A percentile compares a stretch with the other conserved stretches of the same genome.
These are phyloP conservation scores for Drosophila tsacasi DNA, from an alignment of 1,140 invertebrate genomes.

Conservation along the genomic window DNA sequence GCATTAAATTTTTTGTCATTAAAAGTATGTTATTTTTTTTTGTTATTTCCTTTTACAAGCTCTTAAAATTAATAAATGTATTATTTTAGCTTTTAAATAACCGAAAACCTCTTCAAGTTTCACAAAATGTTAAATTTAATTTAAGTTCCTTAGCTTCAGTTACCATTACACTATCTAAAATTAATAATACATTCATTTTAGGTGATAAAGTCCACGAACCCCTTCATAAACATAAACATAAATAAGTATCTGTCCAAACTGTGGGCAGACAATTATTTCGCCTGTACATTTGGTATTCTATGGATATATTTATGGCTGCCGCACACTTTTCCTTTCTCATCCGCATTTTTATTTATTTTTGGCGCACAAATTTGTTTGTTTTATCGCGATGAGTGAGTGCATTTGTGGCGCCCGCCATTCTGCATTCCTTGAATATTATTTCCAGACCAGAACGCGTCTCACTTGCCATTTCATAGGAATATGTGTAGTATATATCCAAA, in stretches of 20 bases:
- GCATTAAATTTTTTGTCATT: background rate
- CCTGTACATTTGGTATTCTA: slow-evolving; percentile 13
- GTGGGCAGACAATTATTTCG: slow-evolving; percentile 14
- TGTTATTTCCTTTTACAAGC: no score
- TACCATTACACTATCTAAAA: background rate
- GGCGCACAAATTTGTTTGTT: background rate
- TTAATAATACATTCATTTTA: background rate
- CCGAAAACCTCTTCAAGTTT: background rate
- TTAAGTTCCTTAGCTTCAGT: no score
- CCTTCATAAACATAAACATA: background rate
- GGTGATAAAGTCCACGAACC: background rate
- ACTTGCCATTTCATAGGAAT: slow-evolving; percentile 6
- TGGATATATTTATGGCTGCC: slow-evolving; percentile 32
- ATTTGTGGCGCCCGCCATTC: slow-evolving; percentile 12
- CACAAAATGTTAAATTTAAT: background rate
- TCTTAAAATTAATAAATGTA: no score
- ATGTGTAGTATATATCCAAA: background rate
- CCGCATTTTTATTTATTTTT: slow-evolving; percentile 24
- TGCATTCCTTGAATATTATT: slow-evolving; percentile 12
- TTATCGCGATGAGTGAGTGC: slow-evolving; percentile 9
- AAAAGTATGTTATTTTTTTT: no score
- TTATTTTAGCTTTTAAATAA: background rate
- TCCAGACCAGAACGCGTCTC: background rate
- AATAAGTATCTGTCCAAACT: slow-evolving; percentile 3
- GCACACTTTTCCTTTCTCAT: slow-evolving; percentile 10